Base-by-base conservation (phyloP, 2,113 vertebrate species). In the Fregetta grallaria region DNA sequence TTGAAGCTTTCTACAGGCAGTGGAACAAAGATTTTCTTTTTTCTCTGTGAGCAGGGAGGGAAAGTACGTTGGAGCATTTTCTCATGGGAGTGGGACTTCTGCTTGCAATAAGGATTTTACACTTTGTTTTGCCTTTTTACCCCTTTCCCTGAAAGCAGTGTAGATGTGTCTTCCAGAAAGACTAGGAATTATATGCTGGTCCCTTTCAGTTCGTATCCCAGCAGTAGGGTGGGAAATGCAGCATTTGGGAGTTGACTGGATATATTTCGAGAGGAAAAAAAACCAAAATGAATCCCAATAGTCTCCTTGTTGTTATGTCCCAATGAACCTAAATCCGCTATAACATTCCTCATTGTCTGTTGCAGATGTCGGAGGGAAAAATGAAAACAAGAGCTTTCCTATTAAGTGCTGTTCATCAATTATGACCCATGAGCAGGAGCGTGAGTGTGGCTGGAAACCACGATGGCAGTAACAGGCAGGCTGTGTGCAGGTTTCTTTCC, bases 21-120 rank as follows among this genome's bases (percentile, higher is more conserved):
- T 15, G 36, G 88, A 96, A 97, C 94, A 90, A 94, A 96, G 97
- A 96, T 96, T 90, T 94, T 58, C 80, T 83, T 81, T 96, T 96
- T 95, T 79, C 90, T 90, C 88, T 94, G 79, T 95, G 88, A 95
- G 74, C 73, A 66, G 90, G 92, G 88, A 91, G 90, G 95, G 94
- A 96, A 94, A 91, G 81, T 67, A 11, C 26, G 0, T 42, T 27
- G 38, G 71, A 90, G 82, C 66, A 78, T 78, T 95, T 97, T 95
- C 92, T 96, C 96, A 94, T 96, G 91, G 88, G 96, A 87, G 62
- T 53, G 77, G 72, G 70, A 59, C 93, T 96, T 91, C 53, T 93
- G 92, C 88, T 91, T 53, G 78, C 96, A 94, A 71, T 80, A 34
- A 94, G 89, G 94, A 73, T 94, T 95, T 96, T 88, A 71, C 52